Percentiles rank a stretch among this genome's conserved stretches.
Evolutionary conservation across 2,888 invertebrate genomes (phyloP).

Genomic region (Frankliniella intonsa): DNA sequence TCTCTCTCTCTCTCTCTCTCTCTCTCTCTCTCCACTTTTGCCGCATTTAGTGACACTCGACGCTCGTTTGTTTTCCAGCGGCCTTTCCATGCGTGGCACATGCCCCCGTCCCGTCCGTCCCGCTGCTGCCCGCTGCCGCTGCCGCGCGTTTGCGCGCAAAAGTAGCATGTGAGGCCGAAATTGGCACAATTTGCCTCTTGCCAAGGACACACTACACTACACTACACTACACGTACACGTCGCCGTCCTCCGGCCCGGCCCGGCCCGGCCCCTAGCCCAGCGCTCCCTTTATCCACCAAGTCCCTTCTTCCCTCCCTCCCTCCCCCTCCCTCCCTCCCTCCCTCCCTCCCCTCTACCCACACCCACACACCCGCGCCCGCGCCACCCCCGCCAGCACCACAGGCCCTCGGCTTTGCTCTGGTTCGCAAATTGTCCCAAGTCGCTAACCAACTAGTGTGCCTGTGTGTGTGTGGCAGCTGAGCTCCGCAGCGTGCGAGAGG

Average conservation of each 20-base stretch:
- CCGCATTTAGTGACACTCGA: neutral
- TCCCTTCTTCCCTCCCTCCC: no score
- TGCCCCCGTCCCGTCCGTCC: neutral
- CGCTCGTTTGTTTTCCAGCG: neutral
- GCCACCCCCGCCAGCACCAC: neutral
- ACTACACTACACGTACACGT: no score
- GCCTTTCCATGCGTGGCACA: no score
- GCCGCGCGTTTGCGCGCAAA: neutral
- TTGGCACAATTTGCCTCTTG: conserved; percentile 1
- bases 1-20: no score
- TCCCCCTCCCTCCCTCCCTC: no score
- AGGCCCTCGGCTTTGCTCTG: conserved; percentile 22
- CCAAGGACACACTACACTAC: neutral
- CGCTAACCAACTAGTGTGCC: conserved; percentile 14
- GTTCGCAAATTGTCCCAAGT: conserved; percentile 26
- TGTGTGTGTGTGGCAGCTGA: conserved; percentile 19
- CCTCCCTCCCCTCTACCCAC: neutral
- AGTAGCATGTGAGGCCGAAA: neutral
- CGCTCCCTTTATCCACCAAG: neutral
- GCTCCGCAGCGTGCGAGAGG: neutral
- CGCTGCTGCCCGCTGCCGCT: neutral
- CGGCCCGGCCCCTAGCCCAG: neutral
- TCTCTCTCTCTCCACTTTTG: no score
- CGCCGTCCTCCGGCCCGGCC: neutral
- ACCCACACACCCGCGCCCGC: neutral